phyloP scores from a whole-genome alignment of 2,888 invertebrate genomes.

The Heliconius hortense region DNA sequence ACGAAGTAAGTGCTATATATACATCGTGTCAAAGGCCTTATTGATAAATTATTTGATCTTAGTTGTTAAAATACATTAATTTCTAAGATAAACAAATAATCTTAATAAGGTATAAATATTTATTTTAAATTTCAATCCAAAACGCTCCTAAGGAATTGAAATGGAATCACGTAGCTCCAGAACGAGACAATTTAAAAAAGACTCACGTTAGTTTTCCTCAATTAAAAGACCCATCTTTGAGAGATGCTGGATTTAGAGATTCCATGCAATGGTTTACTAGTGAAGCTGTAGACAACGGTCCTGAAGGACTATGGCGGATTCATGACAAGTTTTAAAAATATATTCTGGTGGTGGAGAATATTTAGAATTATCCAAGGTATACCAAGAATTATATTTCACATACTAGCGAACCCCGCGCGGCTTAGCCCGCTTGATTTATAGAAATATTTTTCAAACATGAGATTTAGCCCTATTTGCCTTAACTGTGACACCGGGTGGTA shows the following conservation, averaged over 20 bases:
- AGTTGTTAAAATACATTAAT: not conserved
- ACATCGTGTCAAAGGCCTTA: slow-evolving; percentile 20
- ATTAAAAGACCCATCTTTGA: slow-evolving; percentile 73
- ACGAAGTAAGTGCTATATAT: not conserved
- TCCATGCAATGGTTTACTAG: slow-evolving; percentile 84
- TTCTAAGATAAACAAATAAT: not conserved
- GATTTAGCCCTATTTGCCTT: no score
- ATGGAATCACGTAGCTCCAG: slow-evolving; percentile 56
- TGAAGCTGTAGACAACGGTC: slow-evolving; percentile 85
- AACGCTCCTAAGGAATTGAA: slow-evolving; percentile 56
- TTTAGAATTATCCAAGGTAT: slow-evolving; percentile 85
- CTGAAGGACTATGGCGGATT: slow-evolving; percentile 89
- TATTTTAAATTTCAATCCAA: slow-evolving; percentile 31
- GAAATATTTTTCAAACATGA: no score
- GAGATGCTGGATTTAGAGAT: slow-evolving; percentile 63
- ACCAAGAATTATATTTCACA: not conserved
- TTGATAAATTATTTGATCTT: slow-evolving; percentile 17
- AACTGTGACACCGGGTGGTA: no score
- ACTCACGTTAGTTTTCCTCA: slow-evolving; percentile 74
- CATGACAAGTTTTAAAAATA: slow-evolving; percentile 85
- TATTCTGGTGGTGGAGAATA: slow-evolving; percentile 95
- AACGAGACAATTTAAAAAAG: slow-evolving; percentile 57
- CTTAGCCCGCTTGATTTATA: no score
- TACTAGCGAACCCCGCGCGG: not conserved
- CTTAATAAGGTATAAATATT: not conserved